These are phyloP conservation scores for Hydractinia echinata DNA, from an alignment of 30 jellyfish, hydroid and myxozoan genomes.

Conservation along the genomic window DNA sequence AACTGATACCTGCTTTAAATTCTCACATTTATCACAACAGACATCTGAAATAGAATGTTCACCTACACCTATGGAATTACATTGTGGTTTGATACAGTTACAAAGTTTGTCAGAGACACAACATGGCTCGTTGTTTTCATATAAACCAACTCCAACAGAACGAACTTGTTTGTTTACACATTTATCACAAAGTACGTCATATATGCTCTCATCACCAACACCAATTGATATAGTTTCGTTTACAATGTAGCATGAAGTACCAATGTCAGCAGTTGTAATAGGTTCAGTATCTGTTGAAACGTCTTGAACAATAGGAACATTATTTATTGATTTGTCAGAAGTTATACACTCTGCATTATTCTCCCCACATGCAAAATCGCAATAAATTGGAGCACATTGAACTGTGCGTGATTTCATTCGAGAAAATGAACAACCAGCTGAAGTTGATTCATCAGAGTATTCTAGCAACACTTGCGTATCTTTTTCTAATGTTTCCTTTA, in stretches of 20 bases:
- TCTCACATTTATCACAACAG: conserved; percentile 68
- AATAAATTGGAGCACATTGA: not conserved
- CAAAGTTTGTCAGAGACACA: conserved; percentile 71
- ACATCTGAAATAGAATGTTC: conserved; percentile 35
- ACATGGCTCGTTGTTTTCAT: conserved; percentile 35
- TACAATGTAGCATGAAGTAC: conserved; percentile 5
- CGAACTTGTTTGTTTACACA: conserved; percentile 18
- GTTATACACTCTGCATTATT: conserved; percentile 35
- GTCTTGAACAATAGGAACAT: not conserved
- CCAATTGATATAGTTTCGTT: conserved; percentile 48
- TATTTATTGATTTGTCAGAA: conserved; percentile 27
- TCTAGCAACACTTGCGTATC: too few species aligned
- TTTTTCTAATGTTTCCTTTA: not conserved
- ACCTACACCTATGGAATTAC: conserved; percentile 48
- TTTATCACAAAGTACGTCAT: conserved; percentile 55
- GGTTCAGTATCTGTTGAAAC: conserved; percentile 27
- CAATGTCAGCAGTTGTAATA: not conserved
- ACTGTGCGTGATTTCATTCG: not conserved
- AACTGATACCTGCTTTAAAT: conserved; percentile 21
- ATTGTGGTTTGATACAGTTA: conserved; percentile 50
- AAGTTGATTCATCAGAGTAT: not conserved
- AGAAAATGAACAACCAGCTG: conserved; percentile 15
- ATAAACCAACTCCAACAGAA: conserved; percentile 53
- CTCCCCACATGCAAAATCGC: conserved; percentile 84
- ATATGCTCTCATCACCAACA: conserved; percentile 56